Evolutionary conservation across 2,113 vertebrate species (phyloP).

Genomic region (Indri indri): DNA sequence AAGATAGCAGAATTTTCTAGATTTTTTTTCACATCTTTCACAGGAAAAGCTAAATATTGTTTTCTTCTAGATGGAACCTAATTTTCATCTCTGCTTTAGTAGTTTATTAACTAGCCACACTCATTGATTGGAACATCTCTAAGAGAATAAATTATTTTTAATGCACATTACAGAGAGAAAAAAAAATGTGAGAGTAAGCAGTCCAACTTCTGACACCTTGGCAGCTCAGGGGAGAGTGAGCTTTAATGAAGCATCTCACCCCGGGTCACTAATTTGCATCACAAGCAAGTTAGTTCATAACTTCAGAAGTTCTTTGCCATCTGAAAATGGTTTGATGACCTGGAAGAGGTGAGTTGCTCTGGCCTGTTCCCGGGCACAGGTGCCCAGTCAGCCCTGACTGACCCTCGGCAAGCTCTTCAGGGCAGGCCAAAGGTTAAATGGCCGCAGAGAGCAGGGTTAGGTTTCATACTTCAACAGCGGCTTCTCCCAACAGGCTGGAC

Average conservation of each 20-base stretch:
- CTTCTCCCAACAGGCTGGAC: neutral
- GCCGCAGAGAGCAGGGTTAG: neutral
- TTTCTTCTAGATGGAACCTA: neutral
- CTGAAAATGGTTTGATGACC: constrained; percentile 6
- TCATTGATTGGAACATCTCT: neutral
- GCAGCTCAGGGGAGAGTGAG: neutral
- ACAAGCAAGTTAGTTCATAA: constrained; percentile 11
- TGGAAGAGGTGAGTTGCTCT: neutral
- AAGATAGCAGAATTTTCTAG: constrained; percentile 12
- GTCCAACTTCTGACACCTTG: neutral
- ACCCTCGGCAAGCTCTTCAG: neutral
- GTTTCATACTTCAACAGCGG: neutral
- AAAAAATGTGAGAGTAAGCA: constrained; percentile 49
- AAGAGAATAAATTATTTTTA: constrained; percentile 2
- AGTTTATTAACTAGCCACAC: neutral
- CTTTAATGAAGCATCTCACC: constrained; percentile 37
- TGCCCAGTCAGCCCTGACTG: neutral
- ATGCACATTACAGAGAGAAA: neutral
- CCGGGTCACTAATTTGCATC: constrained; percentile 17
- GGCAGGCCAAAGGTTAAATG: neutral
- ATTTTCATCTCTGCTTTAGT: neutral
- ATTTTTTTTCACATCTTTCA: neutral
- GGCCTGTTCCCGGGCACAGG: neutral
- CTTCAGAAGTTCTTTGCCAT: constrained; percentile 18
- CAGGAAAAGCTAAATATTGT: neutral